Percentiles rank a stretch among this genome's conserved stretches.
Conservation (phyloP, 2,113 vertebrate genomes). For the Bufo gargarizans region DNA sequence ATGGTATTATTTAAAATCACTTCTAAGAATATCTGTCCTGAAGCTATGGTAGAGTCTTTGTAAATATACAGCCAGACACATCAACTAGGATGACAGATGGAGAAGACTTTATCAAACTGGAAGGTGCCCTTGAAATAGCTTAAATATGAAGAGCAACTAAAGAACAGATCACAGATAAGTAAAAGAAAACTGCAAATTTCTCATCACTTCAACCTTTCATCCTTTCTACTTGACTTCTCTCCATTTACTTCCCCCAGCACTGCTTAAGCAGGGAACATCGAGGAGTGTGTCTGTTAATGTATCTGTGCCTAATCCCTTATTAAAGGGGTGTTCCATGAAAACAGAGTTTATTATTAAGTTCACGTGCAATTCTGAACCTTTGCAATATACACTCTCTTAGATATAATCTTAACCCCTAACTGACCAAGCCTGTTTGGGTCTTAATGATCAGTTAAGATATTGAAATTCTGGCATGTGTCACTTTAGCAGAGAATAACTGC, state of each 20-base stretch:
- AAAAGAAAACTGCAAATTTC: neutral
- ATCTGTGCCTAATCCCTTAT: no score
- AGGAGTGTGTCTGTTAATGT: no score
- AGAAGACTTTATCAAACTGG: neutral
- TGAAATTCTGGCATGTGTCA: no score
- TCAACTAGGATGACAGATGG: neutral
- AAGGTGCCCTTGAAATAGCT: neutral
- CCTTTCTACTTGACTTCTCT: neutral
- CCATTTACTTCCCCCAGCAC: neutral
- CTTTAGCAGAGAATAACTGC: no score
- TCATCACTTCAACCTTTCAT: neutral
- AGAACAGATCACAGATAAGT: constrained; percentile 4
- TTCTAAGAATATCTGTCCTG: neutral
- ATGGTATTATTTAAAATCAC: neutral
- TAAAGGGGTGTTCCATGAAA: no score
- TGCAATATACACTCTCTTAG: no score
- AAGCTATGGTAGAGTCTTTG: neutral
- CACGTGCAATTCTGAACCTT: no score
- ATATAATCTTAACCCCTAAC: no score
- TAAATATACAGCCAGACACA: neutral
- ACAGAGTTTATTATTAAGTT: no score
- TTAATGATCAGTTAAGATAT: no score
- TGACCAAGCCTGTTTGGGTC: no score
- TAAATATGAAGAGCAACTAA: neutral
- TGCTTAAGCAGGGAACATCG: no score